These are phyloP conservation scores for Tautogolabrus adspersus DNA, from an alignment of 2,113 vertebrate species.

Conservation along the genomic window DNA sequence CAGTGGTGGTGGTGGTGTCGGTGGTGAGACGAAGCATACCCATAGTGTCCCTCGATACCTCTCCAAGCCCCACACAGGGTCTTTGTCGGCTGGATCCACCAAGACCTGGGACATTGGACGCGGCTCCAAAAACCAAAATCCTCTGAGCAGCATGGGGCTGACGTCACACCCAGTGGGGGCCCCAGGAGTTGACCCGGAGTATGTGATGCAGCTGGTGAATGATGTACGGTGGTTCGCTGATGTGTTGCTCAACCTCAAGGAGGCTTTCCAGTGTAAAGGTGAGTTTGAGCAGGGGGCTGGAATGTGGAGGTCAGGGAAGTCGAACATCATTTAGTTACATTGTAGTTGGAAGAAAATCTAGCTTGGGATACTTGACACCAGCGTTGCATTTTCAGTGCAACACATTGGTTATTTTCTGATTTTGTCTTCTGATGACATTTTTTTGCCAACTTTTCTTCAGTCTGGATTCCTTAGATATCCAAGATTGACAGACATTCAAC, in stretches of 20 bases:
- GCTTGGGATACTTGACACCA: not conserved
- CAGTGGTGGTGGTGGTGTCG: slow-evolving; percentile 11
- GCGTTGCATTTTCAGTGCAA: not conserved
- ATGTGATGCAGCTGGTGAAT: slow-evolving; percentile 94
- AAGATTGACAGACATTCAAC: not conserved
- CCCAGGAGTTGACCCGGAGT: slow-evolving; percentile 89
- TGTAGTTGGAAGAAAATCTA: slow-evolving; percentile 16
- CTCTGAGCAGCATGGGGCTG: slow-evolving; percentile 83
- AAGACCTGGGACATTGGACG: slow-evolving; percentile 88
- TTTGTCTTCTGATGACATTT: not conserved
- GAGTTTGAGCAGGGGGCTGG: slow-evolving; percentile 83
- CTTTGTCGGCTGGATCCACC: slow-evolving; percentile 77
- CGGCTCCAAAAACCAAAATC: slow-evolving; percentile 83
- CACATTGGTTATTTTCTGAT: not conserved
- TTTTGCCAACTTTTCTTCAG: not conserved
- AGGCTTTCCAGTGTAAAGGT: slow-evolving; percentile 91
- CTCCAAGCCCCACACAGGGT: slow-evolving; percentile 82
- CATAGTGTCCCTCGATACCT: slow-evolving; percentile 83
- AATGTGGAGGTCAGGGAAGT: slow-evolving; percentile 66
- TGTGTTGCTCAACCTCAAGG: slow-evolving; percentile 92
- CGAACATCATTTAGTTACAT: not conserved
- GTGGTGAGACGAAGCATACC: slow-evolving; percentile 82
- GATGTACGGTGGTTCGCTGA: slow-evolving; percentile 94
- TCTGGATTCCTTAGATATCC: not conserved
- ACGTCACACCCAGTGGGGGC: slow-evolving; percentile 82